Conservation (phyloP, 2,888 invertebrate species). For the Crepidodera aurea region DNA sequence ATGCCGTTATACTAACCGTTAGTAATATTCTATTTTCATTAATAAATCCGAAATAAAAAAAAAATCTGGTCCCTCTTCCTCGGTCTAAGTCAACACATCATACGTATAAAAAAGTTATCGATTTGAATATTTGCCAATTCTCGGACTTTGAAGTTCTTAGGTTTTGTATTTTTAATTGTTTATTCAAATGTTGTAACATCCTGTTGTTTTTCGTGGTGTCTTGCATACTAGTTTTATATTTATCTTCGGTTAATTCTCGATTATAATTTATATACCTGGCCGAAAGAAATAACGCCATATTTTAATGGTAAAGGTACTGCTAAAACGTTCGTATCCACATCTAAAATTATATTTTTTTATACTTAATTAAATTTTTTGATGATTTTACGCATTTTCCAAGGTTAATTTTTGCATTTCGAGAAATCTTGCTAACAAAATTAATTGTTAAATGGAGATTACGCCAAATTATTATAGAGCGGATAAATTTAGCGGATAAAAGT, state of each 20-base stretch:
- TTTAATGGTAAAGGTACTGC: neutral
- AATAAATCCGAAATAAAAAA: conserved; percentile 23
- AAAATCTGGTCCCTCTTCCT: conserved; percentile 6
- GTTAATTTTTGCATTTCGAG: no score
- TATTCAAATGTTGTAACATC: conserved; percentile 46
- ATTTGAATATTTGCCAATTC: conserved; percentile 22
- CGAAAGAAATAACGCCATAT: neutral
- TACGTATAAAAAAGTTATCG: conserved; percentile 2
- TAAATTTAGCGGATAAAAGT: no score
- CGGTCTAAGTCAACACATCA: conserved; percentile 6
- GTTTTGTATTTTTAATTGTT: conserved; percentile 41
- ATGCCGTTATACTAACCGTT: conserved; percentile 27
- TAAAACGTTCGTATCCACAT: no score
- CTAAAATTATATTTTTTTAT: no score
- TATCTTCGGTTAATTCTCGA: conserved; percentile 1
- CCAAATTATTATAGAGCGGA: no score
- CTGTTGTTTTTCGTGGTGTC: conserved; percentile 40
- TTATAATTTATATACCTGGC: conserved; percentile 2
- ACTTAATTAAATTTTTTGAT: no score
- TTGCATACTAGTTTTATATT: conserved; percentile 38
- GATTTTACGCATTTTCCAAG: no score
- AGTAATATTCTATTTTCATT: conserved; percentile 28
- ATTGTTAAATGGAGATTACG: no score
- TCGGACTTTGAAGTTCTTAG: conserved; percentile 24
- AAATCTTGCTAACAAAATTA: no score